Evolutionary conservation across 2,888 invertebrate genomes (phyloP), one percentile per base, ranked within the genome.

Genomic region (Crioceris asparagi): DNA sequence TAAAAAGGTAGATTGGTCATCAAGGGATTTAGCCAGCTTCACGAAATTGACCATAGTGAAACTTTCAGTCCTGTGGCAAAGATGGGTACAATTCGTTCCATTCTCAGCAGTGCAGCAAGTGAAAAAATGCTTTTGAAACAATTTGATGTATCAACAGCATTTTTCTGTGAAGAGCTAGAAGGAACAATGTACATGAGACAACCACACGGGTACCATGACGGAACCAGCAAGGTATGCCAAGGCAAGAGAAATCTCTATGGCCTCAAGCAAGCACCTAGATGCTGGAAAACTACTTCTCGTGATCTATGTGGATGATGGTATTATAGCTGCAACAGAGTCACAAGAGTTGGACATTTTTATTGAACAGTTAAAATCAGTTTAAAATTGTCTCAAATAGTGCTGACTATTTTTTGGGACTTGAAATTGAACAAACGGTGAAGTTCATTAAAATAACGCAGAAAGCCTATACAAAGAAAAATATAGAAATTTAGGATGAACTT

Each of bases 141-240:
- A 17, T 32, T 32, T 11, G 32, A 32, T 32, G 32, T 32, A 8
- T 3, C 15, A 17, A 16, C 32, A 2, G 32, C 32, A 17, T 32
- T 32, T 17, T 11, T 32, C 10, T 16, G 17, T 32, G 32, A 11
- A 12, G 17, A 12, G 2, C 17, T 32, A 8, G 4, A 32, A 17
- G 32, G 17, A 32, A 5, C n/a, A n/a, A 29, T 51, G 11, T 51
- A 32, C 36, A 45, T 49, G 45, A 21, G 34, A 27, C 44, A 47
- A 29, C 48, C 49, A 33, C 34, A 44, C 40, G 38, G 35, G 8
- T 35, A 29, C 18, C 15, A 34, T 12, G 32, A 41, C 29, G 32
- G 27, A 17, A 38, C 32, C 8, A 19, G 17, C 16, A 21, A 25
- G 29, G 33, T 29, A 17, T 39, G 29, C 18, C 12, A 17, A 8